Conservation (phyloP, 1,140 invertebrate genomes). For the Pseudomyrmex gracilis region DNA sequence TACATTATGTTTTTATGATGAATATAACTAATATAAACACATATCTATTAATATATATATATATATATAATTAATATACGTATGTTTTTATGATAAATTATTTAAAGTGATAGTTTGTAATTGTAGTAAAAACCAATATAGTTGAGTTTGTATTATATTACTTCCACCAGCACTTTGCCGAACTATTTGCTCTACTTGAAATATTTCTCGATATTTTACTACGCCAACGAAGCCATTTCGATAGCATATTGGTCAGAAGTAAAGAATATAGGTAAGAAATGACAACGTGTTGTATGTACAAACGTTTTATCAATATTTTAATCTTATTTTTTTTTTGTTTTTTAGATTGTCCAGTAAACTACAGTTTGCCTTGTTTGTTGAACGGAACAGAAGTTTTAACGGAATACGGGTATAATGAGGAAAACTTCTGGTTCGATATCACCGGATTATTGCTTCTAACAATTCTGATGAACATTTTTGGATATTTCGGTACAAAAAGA, state of each 20-base stretch:
- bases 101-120: too few species aligned
- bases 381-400: constrained; percentile 68
- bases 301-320: neutral
- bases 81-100: too few species aligned
- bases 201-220: constrained; percentile 87
- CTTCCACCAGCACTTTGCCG: constrained; percentile 80
- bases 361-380: constrained; percentile 64
- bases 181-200: constrained; percentile 84
- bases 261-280: constrained; percentile 68
- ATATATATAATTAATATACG: too few species aligned
- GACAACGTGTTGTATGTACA: too few species aligned
- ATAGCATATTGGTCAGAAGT: constrained; percentile 85
- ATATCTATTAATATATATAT: too few species aligned
- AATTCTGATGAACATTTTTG: constrained; percentile 62
- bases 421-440: constrained; percentile 58
- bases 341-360: constrained; percentile 62
- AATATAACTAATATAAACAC: too few species aligned
- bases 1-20: too few species aligned
- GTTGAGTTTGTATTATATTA: too few species aligned
- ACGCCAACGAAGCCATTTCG: constrained; percentile 85
- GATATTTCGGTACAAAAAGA: constrained; percentile 66
- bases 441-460: constrained; percentile 59
- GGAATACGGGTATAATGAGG: constrained; percentile 66
- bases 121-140: too few species aligned
- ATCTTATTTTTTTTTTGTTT: neutral